These are phyloP conservation scores for Channallabes apus DNA, from an alignment of 2,797 vertebrate genomes.

Conservation along the genomic window DNA sequence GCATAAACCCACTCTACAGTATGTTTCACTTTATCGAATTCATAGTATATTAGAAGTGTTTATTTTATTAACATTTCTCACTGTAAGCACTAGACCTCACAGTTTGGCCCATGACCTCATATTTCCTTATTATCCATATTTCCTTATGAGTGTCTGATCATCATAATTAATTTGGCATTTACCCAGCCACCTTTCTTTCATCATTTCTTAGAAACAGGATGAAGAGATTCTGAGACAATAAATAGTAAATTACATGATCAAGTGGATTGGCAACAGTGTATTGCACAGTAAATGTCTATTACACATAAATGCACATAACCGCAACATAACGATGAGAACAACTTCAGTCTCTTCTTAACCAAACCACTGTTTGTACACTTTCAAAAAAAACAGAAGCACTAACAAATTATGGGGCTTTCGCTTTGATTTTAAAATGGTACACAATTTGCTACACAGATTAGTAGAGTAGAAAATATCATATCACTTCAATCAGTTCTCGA, in stretches of 20 bases:
- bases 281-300: conserved; percentile 25
- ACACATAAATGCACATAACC: conserved; percentile 20
- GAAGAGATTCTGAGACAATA: conserved; percentile 19
- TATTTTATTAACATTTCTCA: conserved; percentile 6
- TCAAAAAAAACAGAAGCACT: not conserved
- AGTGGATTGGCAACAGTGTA: conserved; percentile 23
- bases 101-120: conserved; percentile 3
- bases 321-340: conserved; percentile 10
- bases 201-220: conserved; percentile 4
- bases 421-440: not conserved
- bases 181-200: not conserved
- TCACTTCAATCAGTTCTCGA: not conserved
- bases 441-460: conserved; percentile 9
- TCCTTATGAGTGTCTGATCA: conserved; percentile 13
- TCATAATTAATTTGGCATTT: conserved; percentile 33
- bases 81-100: not conserved
- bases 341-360: not conserved
- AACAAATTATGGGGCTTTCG: not conserved
- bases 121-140: conserved; percentile 8
- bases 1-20: not conserved
- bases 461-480: conserved; percentile 2
- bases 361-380: conserved; percentile 19
- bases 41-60: not conserved
- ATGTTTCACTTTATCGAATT: not conserved
- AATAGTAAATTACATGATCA: conserved; percentile 2